Base-by-base conservation (phyloP, 2,888 invertebrate genomes). In the Selenia dentaria region DNA sequence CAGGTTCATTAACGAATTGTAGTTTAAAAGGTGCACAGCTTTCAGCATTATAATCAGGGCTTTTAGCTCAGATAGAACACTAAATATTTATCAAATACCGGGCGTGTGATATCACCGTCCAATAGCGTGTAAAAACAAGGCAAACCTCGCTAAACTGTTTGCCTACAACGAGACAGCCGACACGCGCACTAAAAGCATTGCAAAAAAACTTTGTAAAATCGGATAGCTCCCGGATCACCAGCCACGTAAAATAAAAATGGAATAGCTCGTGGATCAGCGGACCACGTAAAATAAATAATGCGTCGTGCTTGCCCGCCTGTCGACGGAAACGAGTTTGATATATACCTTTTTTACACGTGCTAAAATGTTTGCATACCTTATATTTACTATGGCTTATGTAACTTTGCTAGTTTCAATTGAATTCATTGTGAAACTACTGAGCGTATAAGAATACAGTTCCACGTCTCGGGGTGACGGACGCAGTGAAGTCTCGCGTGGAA, bases 281-380 rank as follows among this genome's bases (percentile, higher is more conserved):
- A 54, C 58, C 68, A 9, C 79, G 84, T 79, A 77, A 86, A 86
- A 83, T 83, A 87, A 87, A 88, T 86, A 86, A 82, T 75, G 83
- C 74, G 76, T 66, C 79, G 81, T 77, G 83, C 77, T 70, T 58
- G 51, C 57, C 53, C 50, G 55, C 55, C 70, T 75, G 81, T 80
- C 79, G 69, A 48, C 75, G 62, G 52, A 57, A 51, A 61, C 59
- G 69, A n/a, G n/a, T 62, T 61, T 66, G 62, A 69, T 70, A 67
- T 66, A 64, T 53, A 55, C 55, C 60, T 73, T 71, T 77, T 74
- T 67, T 54, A 10, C 8, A 11, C 12, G 13, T 5, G 54, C 62
- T 68, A 66, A 70, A 67, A 70, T 66, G 64, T 63, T 68, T 57
- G 58, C 46, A 57, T 38, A 59, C 51, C 51, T 25, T 31, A 25